These are phyloP conservation scores for Drosophila fungiperda DNA, from an alignment of 2,888 invertebrate species.

Conservation along the genomic window DNA sequence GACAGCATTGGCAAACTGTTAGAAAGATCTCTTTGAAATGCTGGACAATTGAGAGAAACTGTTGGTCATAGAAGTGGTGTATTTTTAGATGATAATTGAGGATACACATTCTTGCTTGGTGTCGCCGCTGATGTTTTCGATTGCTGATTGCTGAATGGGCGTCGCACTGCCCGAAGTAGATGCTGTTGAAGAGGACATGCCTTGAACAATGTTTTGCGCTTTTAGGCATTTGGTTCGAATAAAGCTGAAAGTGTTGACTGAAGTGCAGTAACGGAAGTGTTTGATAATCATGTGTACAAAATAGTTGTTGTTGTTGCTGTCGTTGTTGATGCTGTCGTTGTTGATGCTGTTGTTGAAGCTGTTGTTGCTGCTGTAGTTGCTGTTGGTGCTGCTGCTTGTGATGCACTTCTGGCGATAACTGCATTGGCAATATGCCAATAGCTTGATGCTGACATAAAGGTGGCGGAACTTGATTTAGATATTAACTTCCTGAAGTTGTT, in stretches of 20 bases:
- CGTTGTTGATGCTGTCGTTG: too few relatives aligned
- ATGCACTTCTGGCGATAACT: background rate
- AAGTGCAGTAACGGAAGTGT: constrained; percentile 17
- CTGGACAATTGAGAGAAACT: background rate
- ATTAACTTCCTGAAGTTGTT: background rate
- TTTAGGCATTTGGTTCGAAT: constrained; percentile 5
- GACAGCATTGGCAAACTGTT: background rate
- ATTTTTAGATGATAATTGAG: background rate
- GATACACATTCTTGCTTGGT: background rate
- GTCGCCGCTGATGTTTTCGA: background rate
- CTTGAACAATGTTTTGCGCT: constrained; percentile 6
- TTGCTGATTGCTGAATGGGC: background rate
- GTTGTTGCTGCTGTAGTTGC: background rate
- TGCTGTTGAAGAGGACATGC: too few relatives aligned
- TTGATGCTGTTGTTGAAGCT: too few relatives aligned
- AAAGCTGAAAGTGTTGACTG: constrained; percentile 30
- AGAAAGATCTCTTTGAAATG: background rate
- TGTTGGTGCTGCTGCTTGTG: background rate
- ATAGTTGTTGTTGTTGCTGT: constrained; percentile 7
- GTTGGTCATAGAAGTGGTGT: background rate
- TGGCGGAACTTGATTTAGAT: constrained; percentile 5
- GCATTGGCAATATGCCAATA: constrained; percentile 17
- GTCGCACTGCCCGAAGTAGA: background rate
- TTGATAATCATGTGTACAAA: background rate
- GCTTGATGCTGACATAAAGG: constrained; percentile 12